Evolutionary conservation across 2,113 vertebrate species (phyloP).

Genomic region (Platichthys flesus): DNA sequence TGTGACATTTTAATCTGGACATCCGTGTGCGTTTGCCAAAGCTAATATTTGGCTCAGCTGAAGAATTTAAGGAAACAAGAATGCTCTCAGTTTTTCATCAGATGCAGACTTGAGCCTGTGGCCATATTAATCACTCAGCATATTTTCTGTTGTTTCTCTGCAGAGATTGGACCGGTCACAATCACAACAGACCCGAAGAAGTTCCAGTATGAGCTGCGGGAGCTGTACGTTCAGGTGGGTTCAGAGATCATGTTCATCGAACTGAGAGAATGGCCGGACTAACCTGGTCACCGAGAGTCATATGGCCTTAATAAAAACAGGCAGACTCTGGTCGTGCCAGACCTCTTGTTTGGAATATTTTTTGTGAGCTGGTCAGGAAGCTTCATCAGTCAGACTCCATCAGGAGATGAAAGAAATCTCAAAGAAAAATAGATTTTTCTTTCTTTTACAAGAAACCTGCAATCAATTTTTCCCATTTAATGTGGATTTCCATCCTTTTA

Average conservation of each 20-base stretch:
- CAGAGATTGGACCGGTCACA: conserved; percentile 98
- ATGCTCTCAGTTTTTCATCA: conserved; percentile 44
- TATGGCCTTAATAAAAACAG: conserved; percentile 46
- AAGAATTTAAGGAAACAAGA: conserved; percentile 49
- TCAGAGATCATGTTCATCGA: conserved; percentile 27
- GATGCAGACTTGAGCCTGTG: conserved; percentile 32
- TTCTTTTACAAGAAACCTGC: neutral
- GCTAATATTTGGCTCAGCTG: conserved; percentile 65
- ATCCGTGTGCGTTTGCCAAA: conserved; percentile 58
- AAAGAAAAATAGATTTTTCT: neutral
- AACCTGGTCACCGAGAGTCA: conserved; percentile 32
- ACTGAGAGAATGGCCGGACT: conserved; percentile 2
- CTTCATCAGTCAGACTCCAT: neutral
- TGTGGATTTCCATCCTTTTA: neutral
- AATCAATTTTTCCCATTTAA: neutral
- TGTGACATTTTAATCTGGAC: conserved; percentile 65
- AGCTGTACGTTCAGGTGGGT: conserved; percentile 97
- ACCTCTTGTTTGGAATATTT: conserved; percentile 22
- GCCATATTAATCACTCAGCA: conserved; percentile 34
- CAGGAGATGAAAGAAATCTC: conserved; percentile 14
- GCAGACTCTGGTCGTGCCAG: conserved; percentile 20
- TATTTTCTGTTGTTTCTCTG: conserved; percentile 60
- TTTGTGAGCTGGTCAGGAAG: conserved; percentile 34
- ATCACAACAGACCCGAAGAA: conserved; percentile 98
- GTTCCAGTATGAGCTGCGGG: conserved; percentile 96